Conservation (phyloP, 2,888 invertebrate species). For the Troides helena region DNA sequence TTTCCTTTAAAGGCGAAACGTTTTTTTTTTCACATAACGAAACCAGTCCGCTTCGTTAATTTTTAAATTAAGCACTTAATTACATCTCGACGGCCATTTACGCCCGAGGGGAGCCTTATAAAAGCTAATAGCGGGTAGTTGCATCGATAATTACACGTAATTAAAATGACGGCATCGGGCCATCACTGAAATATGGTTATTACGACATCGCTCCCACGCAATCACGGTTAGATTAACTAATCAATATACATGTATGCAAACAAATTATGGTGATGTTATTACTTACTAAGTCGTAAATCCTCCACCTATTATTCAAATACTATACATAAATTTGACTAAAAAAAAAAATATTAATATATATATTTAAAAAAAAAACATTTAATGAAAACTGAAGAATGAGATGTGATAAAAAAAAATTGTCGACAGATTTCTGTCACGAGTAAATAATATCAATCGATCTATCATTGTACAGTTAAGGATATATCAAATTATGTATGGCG, state of each 20-base stretch:
- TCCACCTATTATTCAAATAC: not conserved
- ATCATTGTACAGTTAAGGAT: conserved; percentile 7
- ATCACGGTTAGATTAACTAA: conserved; percentile 23
- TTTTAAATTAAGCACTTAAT: conserved; percentile 62
- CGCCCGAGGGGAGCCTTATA: conserved; percentile 46
- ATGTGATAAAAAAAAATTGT: conserved; percentile 4
- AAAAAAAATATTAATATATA: not conserved
- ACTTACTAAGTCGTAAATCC: not conserved
- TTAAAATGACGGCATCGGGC: conserved; percentile 46
- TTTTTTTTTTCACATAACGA: conserved; percentile 33
- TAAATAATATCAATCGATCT: conserved; percentile 6
- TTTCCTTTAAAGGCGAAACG: conserved; percentile 28
- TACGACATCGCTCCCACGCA: conserved; percentile 32
- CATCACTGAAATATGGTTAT: conserved; percentile 34
- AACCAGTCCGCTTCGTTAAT: conserved; percentile 49
- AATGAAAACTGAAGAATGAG: not conserved
- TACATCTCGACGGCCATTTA: conserved; percentile 48
- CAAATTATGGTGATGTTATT: conserved; percentile 7
- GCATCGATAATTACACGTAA: conserved; percentile 52
- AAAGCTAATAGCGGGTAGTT: conserved; percentile 50
- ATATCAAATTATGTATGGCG: conserved; percentile 5
- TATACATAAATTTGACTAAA: not conserved
- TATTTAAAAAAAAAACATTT: not conserved
- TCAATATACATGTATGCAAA: conserved; percentile 15
- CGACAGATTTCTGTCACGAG: conserved; percentile 1